Conservation (phyloP, 2,113 vertebrate species). For the Oxyura jamaicensis region DNA sequence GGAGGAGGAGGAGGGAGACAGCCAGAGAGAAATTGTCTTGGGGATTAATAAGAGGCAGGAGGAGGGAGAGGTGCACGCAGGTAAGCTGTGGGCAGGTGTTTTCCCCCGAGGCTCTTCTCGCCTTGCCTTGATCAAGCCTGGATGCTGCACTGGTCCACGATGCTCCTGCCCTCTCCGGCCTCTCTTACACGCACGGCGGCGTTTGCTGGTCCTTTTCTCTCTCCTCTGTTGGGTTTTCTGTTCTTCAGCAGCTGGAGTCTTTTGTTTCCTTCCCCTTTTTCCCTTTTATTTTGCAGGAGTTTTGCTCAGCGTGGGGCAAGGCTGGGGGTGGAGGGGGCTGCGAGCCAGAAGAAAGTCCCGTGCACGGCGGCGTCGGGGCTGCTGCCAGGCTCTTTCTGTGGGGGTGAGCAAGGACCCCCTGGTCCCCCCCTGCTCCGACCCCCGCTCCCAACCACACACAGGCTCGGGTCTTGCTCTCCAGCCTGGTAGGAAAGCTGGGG, state of each 20-base stretch:
- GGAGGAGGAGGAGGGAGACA: conserved; percentile 48
- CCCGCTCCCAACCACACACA: background rate
- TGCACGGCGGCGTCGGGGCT: background rate
- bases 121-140: background rate
- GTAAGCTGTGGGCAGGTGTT: conserved; percentile 71
- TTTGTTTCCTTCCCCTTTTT: background rate
- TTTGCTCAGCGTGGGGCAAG: background rate
- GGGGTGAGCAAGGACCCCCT: background rate
- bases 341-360: background rate
- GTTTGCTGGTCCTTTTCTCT: background rate
- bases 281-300: background rate
- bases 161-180: background rate
- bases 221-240: background rate
- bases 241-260: background rate
- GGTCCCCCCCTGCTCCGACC: background rate
- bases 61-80: conserved; percentile 77
- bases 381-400: background rate
- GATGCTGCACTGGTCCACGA: background rate
- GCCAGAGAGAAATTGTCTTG: conserved; percentile 38
- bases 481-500: background rate
- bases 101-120: background rate
- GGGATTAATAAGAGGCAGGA: conserved; percentile 64
- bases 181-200: background rate
- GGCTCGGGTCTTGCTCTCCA: background rate
- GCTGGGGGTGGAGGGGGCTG: background rate